Conservation (phyloP, 2,113 vertebrate genomes). For the Psilopogon haemacephalus region DNA sequence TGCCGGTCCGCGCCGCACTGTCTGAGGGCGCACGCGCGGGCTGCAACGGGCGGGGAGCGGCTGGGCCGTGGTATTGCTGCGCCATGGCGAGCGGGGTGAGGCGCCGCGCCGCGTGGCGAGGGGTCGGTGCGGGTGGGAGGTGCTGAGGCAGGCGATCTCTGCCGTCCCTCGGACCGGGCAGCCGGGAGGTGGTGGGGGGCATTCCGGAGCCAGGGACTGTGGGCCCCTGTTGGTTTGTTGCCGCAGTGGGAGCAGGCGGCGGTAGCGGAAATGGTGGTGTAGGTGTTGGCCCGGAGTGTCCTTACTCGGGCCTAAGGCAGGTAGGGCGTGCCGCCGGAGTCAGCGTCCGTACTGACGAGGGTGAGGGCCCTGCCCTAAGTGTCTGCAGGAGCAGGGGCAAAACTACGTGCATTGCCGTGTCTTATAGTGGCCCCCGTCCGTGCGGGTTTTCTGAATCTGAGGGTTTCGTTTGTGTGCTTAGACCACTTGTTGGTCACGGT, state of each 20-base stretch:
- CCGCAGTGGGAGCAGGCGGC: neutral
- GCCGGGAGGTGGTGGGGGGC: neutral
- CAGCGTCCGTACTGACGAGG: rapidly evolving
- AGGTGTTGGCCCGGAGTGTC: rapidly evolving
- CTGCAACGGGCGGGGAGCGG: too few species aligned
- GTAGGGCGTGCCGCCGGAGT: neutral
- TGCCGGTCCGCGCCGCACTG: neutral
- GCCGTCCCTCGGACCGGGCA: neutral
- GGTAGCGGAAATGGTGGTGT: rapidly evolving
- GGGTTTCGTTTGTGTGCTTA: neutral
- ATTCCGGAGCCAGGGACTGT: too few species aligned
- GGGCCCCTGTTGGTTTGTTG: neutral
- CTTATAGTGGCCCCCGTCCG: rapidly evolving
- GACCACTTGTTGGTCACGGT: rapidly evolving
- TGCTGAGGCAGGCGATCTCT: neutral
- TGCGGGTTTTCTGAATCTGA: rapidly evolving
- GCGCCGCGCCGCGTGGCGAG: rapidly evolving
- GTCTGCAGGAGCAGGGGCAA: neutral
- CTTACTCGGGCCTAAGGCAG: rapidly evolving
- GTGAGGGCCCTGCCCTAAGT: neutral
- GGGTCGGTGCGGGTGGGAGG: neutral
- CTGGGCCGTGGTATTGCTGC: rapidly evolving
- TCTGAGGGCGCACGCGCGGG: neutral
- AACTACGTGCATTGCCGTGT: rapidly evolving
- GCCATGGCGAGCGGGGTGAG: conserved; percentile 21